Percentiles rank a stretch among this genome's conserved stretches.
Conservation (phyloP, 2,888 invertebrate genomes). For the Drosophila gaucha region DNA sequence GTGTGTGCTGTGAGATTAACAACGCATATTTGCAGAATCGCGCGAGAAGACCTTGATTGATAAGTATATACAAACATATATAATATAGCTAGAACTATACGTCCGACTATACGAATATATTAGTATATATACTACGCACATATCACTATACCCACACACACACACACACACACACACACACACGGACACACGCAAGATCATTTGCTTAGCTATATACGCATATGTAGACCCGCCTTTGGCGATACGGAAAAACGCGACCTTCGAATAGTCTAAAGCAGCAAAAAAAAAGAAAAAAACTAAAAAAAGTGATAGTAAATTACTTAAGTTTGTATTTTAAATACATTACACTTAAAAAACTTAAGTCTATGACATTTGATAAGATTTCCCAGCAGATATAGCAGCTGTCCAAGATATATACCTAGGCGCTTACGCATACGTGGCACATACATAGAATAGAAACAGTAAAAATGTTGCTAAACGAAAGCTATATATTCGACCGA, state of each 20-base stretch:
- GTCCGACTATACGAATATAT: constrained; percentile 36
- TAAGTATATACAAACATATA: constrained; percentile 51
- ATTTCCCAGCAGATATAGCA: constrained; percentile 40
- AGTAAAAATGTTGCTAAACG: too few species aligned
- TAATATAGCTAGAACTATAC: constrained; percentile 14
- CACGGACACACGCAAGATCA: too few species aligned
- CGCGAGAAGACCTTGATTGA: constrained; percentile 77
- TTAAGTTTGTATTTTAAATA: constrained; percentile 55
- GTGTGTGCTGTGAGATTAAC: constrained; percentile 52
- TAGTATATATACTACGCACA: constrained; percentile 3
- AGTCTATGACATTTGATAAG: constrained; percentile 72
- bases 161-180: too few species aligned
- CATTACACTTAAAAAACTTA: constrained; percentile 62
- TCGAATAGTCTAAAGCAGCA: constrained; percentile 27
- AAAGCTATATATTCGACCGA: too few species aligned
- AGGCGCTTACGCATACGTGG: neutral
- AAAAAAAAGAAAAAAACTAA: constrained; percentile 6
- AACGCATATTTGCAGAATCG: constrained; percentile 73
- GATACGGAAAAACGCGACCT: constrained; percentile 40
- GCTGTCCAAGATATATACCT: neutral
- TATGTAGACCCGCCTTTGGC: constrained; percentile 14
- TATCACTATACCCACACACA: too few species aligned
- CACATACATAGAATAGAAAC: too few species aligned
- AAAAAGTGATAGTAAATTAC: constrained; percentile 67
- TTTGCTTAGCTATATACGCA: too few species aligned